phyloP scores from a whole-genome alignment of 2,888 invertebrate genomes.

The Melangyna quadrimaculata region DNA sequence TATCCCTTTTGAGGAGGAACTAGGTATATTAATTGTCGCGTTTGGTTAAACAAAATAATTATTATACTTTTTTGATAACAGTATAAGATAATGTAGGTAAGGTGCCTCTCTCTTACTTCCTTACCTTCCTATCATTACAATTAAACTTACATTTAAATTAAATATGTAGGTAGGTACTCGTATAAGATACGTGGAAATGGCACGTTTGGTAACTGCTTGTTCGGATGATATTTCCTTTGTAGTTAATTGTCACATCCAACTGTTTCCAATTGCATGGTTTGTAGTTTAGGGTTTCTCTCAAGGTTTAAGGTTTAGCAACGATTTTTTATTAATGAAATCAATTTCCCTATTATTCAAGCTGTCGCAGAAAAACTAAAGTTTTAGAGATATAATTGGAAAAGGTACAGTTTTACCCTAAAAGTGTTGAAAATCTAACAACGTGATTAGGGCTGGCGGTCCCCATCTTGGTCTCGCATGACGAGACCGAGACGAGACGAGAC shows the following conservation, averaged over 20 bases:
- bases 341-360: too few relatives aligned
- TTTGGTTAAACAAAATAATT: conserved; percentile 15
- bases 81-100: neutral
- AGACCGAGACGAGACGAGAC: too few relatives aligned
- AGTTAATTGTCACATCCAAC: neutral
- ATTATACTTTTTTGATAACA: neutral
- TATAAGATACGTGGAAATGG: neutral
- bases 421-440: too few relatives aligned
- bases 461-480: too few relatives aligned
- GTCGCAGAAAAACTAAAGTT: too few relatives aligned
- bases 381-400: too few relatives aligned
- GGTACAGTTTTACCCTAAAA: too few relatives aligned
- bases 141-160: neutral
- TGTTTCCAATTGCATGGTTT: neutral
- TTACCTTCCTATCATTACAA: neutral
- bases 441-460: too few relatives aligned
- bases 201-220: neutral
- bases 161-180: neutral
- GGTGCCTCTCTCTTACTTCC: neutral
- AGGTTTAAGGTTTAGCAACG: neutral
- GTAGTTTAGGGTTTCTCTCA: neutral
- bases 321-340: too few relatives aligned
- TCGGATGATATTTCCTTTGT: neutral
- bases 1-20: neutral
- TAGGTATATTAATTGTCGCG: neutral